phyloP scores from a whole-genome alignment of 2,888 invertebrate species.

The Acholoe squamosa region DNA sequence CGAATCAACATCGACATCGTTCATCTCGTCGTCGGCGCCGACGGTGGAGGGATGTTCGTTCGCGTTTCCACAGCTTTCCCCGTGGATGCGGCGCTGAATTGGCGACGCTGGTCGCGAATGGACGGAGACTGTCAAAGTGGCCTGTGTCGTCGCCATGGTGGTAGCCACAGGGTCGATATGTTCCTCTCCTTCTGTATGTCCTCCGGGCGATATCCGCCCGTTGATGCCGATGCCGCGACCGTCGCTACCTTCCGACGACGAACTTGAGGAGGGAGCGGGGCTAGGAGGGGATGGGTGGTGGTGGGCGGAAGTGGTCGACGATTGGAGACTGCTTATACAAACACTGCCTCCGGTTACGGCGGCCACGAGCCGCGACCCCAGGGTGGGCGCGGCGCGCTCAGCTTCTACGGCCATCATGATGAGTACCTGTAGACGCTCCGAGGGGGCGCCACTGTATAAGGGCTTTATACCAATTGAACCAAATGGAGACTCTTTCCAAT shows the following conservation, averaged over 20 bases:
- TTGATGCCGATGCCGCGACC: neutral
- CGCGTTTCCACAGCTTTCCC: too few relatives aligned
- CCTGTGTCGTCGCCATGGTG: neutral
- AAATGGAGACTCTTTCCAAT: too few relatives aligned
- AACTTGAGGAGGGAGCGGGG: neutral
- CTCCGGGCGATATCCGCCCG: neutral
- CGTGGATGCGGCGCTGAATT: too few relatives aligned
- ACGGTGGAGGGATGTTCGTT: too few relatives aligned
- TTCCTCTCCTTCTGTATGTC: neutral
- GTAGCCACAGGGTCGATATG: neutral
- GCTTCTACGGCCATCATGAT: constrained; percentile 45
- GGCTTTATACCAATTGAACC: neutral
- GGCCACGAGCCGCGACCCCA: neutral
- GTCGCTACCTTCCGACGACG: neutral
- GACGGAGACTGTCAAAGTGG: constrained; percentile 47
- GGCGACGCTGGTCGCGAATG: neutral
- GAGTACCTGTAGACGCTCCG: neutral
- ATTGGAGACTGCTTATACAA: neutral
- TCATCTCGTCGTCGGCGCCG: neutral
- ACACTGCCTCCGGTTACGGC: neutral
- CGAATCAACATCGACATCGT: neutral
- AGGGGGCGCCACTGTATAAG: neutral
- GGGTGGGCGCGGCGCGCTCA: neutral
- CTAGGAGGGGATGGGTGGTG: constrained; percentile 2
- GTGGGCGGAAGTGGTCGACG: neutral